Evolutionary conservation across 2,888 invertebrate species (phyloP), one percentile per base, ranked within the genome.

Genomic region (Synergus laeviventris): DNA sequence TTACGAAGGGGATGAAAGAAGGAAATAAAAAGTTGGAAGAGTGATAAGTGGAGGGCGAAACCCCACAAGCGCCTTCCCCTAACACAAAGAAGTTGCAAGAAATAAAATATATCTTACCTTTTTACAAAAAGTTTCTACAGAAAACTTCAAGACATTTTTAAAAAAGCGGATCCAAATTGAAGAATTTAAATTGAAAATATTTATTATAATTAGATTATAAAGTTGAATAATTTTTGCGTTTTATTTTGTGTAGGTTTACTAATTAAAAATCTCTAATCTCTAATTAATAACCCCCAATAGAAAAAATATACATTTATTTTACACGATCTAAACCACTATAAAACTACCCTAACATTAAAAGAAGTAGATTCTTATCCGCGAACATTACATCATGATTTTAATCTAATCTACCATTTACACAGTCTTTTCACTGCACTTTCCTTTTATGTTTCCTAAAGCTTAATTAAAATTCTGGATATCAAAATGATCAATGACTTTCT

Each of bases 361-460:
- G 66, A 2, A 18, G 54, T 42, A 7, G 66, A 66, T 66, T 24
- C 66, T 31, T 66, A 66, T 66, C 66, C 11, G 8, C 8, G 42
- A 24, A 42, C 18, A 24, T 66, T 45, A 45, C 24, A 66, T 66
- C 45, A 66, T 45, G 66, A 66, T 66, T 66, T 45, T 11, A 16
- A 66, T 66, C 66, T 66, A 24, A 66, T 66, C 45, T 24, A 45
- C 24, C n/a, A 66, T 66, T 45, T 66, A 66, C 24, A 45, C 66
- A 31, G 66, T 66, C 66, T 45, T 66, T 66, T 66, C n/a, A 21
- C 66, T 66, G 9, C n/a, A 45, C 24, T 66, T n/a, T 16, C 16
- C 42, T 42, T 66, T 45, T 45, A 45, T 45, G 24, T 45, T 45
- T 45, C 31, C 66, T 66, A 24, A 31, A 45, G n/a, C 39, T 24